Evolutionary conservation across 2,888 invertebrate species (phyloP).

Genomic region (Microchrysa polita): DNA sequence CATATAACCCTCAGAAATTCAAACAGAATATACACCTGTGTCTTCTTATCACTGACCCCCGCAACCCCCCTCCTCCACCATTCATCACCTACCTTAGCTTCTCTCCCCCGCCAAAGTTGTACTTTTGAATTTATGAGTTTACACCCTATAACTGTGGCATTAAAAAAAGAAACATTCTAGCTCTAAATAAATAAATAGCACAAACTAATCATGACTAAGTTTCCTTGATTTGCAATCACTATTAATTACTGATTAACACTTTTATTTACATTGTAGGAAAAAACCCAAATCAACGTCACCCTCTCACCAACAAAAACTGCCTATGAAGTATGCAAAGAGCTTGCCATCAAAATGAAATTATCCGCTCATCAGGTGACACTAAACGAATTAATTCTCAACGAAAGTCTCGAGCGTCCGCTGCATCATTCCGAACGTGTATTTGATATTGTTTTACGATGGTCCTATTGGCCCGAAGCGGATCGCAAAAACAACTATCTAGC

Average conservation of each 20-base stretch:
- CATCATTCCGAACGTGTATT: conserved; percentile 75
- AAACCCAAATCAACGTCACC: conserved; percentile 62
- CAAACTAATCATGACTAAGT: no score
- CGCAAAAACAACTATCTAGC: conserved; percentile 83
- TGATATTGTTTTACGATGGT: conserved; percentile 75
- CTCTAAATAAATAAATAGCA: neutral
- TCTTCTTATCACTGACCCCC: no score
- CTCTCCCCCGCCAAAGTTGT: no score
- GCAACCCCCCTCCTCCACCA: no score
- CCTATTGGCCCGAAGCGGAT: conserved; percentile 88
- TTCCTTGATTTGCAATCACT: no score
- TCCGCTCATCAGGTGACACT: conserved; percentile 77
- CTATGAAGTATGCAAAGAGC: conserved; percentile 77
- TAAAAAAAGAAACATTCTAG: no score
- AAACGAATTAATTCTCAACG: conserved; percentile 83
- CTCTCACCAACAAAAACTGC: conserved; percentile 82
- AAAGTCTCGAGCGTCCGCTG: conserved; percentile 77
- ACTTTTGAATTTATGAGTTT: no score
- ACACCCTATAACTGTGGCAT: no score
- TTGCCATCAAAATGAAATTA: conserved; percentile 72
- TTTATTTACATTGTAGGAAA: conserved; percentile 56
- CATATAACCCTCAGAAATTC: no score
- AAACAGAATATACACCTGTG: no score
- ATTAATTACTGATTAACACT: no score
- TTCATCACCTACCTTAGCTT: no score